Conservation (phyloP, 1,140 invertebrate species). For the Macrocentrus cingulum region DNA sequence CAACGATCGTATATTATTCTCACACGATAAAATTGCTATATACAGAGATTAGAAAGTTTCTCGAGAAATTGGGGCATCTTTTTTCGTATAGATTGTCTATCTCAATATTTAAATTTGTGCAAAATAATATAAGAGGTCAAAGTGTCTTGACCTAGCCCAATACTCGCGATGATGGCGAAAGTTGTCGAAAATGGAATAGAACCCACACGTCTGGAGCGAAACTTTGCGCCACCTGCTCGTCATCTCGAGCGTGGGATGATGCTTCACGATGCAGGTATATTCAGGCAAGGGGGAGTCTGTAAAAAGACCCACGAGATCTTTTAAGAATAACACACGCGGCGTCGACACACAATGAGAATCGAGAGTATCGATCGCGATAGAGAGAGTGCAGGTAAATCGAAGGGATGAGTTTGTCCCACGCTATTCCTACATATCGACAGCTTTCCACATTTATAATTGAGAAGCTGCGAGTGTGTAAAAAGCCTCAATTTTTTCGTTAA, state of each 20-base stretch:
- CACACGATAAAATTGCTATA: too few relatives aligned
- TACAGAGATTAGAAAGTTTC: too few relatives aligned
- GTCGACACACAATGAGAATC: not conserved
- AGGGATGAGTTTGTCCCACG: conserved; percentile 6
- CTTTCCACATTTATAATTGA: too few relatives aligned
- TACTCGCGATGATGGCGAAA: not conserved
- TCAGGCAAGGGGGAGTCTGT: not conserved
- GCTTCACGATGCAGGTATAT: conserved; percentile 3
- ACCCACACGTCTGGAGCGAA: not conserved
- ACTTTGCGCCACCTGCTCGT: conserved; percentile 13
- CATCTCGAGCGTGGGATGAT: conserved; percentile 22
- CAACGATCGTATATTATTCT: too few relatives aligned
- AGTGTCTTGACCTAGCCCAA: too few relatives aligned
- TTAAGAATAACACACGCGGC: conserved; percentile 14
- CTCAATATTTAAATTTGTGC: too few relatives aligned
- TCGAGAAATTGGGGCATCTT: too few relatives aligned
- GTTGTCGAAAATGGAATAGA: not conserved
- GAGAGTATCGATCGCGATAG: not conserved
- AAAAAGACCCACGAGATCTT: not conserved
- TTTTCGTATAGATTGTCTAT: too few relatives aligned
- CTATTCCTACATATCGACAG: not conserved
- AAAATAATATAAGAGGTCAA: too few relatives aligned
- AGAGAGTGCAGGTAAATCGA: not conserved
- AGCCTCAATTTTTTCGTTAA: too few relatives aligned
- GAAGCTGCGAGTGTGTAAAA: too few relatives aligned